These are phyloP conservation scores for Plecotus auritus DNA, from an alignment of 2,113 vertebrate genomes.

Conservation along the genomic window DNA sequence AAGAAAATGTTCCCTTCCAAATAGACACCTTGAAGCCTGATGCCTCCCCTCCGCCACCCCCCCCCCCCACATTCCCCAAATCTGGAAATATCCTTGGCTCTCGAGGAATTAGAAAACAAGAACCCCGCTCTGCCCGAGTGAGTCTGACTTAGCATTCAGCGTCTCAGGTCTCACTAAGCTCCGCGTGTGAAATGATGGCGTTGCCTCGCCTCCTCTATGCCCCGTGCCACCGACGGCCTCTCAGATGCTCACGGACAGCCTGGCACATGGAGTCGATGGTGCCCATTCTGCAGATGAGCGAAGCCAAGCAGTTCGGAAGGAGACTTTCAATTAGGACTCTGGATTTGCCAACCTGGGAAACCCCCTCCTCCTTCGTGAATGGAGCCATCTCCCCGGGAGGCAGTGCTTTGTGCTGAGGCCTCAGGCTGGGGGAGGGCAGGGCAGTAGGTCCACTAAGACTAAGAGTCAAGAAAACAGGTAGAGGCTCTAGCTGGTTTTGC, in stretches of 20 bases:
- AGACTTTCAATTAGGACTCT: background rate
- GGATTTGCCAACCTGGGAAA: background rate
- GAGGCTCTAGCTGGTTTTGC: too few species aligned
- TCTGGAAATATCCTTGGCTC: background rate
- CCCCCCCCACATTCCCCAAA: too few species aligned
- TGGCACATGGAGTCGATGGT: accelerated
- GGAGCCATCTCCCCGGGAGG: background rate
- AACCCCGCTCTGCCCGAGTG: background rate
- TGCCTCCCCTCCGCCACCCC: background rate
- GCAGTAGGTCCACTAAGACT: background rate
- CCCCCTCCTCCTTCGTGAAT: background rate
- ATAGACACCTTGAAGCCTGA: background rate
- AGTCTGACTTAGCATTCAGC: background rate
- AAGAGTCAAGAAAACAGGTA: background rate
- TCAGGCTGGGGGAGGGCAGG: background rate
- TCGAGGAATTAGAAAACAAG: background rate
- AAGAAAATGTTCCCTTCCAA: background rate
- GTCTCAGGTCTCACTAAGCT: background rate
- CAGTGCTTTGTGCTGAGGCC: background rate
- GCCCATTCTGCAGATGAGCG: background rate
- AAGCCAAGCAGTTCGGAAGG: background rate
- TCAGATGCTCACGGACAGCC: background rate
- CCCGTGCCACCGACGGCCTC: background rate
- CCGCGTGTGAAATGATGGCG: background rate
- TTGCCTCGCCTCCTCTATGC: background rate